Evolutionary conservation across 1,140 invertebrate species (phyloP).

Genomic region (Cherax destructor): DNA sequence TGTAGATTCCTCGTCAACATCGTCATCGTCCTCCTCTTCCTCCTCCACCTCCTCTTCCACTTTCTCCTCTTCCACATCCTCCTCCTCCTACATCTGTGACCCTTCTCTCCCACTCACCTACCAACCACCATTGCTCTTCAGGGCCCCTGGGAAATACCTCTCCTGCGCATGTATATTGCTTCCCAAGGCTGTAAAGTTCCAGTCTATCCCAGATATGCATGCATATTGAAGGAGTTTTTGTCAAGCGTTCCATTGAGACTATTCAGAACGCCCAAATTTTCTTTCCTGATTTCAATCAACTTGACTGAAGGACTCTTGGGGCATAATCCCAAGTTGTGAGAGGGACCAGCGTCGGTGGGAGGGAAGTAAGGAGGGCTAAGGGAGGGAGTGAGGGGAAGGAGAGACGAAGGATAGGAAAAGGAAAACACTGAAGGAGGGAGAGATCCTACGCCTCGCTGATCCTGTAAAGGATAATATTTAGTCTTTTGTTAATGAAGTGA

Average conservation of each 20-base stretch:
- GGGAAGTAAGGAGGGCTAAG: too few species aligned
- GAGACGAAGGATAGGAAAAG: background rate
- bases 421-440: background rate
- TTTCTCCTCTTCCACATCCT: background rate
- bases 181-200: constrained; percentile 32
- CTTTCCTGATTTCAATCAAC: constrained; percentile 21
- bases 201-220: constrained; percentile 17
- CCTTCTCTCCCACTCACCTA: background rate
- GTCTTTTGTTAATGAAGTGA: background rate
- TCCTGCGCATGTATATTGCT: constrained; percentile 41
- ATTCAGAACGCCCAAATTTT: constrained; percentile 29
- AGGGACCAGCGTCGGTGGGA: background rate
- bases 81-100: background rate
- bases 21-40: too few species aligned
- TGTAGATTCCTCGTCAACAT: too few species aligned
- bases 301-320: background rate
- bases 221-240: constrained; percentile 30
- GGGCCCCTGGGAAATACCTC: constrained; percentile 29
- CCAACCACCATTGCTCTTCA: background rate
- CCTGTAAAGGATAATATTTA: background rate
- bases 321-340: background rate
- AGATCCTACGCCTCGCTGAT: background rate
- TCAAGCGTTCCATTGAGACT: constrained; percentile 13
- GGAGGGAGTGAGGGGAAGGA: background rate
- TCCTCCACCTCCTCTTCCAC: background rate